A percentile compares a stretch with the other conserved stretches of the same genome.
phyloP scores from a whole-genome alignment of 2,797 vertebrate species.

The Mastacembelus armatus region DNA sequence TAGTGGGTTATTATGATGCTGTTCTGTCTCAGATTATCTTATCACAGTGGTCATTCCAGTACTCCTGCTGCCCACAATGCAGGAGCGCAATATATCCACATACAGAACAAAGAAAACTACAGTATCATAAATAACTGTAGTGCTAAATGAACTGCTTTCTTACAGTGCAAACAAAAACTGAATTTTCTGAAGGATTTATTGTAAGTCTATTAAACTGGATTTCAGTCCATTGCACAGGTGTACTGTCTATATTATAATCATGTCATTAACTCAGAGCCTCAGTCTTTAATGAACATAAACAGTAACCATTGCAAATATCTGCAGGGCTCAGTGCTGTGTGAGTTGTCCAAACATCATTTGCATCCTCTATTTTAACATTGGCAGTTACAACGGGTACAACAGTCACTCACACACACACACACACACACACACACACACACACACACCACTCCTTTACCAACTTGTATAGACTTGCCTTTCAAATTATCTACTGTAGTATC shows the following conservation, averaged over 20 bases:
- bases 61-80: too few relatives aligned
- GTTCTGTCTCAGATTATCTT: constrained; percentile 27
- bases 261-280: background rate
- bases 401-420: constrained; percentile 23
- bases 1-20: constrained; percentile 30
- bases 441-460: constrained; percentile 2
- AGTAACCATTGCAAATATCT: constrained; percentile 18
- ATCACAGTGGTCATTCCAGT: too few relatives aligned
- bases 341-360: constrained; percentile 47
- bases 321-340: background rate
- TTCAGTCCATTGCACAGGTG: background rate
- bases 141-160: background rate
- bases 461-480: constrained; percentile 3
- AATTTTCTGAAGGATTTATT: background rate
- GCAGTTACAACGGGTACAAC: constrained; percentile 50
- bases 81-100: background rate
- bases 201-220: background rate
- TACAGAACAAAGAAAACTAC: background rate
- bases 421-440: constrained; percentile 14
- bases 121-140: background rate
- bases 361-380: constrained; percentile 32
- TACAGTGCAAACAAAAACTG: background rate
- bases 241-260: too few relatives aligned
- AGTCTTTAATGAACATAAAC: background rate
- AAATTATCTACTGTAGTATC: constrained; percentile 17